These are phyloP conservation scores for Chionomys nivalis DNA, from an alignment of 2,113 vertebrate species.

Conservation along the genomic window DNA sequence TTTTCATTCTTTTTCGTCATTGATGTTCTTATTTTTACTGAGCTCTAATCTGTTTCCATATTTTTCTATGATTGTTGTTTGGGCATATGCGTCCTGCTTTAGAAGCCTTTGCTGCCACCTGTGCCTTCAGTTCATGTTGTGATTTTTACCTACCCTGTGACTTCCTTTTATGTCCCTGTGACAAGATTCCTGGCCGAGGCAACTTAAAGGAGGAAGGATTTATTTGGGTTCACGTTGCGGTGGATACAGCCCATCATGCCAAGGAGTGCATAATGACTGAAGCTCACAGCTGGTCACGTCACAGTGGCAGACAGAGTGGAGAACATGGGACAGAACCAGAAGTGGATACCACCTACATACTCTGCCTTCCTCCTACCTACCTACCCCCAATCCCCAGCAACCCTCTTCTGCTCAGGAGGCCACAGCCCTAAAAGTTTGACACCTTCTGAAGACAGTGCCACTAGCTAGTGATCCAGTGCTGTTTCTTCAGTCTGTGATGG, in stretches of 20 bases:
- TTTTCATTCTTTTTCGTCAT: background rate
- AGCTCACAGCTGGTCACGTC: background rate
- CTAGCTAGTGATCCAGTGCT: background rate
- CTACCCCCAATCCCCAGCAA: background rate
- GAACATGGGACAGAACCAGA: background rate
- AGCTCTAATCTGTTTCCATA: background rate
- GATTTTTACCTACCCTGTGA: background rate
- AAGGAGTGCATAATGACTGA: too few relatives aligned
- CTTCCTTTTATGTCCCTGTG: background rate
- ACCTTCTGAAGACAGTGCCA: background rate
- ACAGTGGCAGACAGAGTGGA: background rate
- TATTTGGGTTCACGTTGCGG: background rate
- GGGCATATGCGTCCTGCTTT: background rate
- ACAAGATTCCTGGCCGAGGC: too few relatives aligned
- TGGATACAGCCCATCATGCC: background rate
- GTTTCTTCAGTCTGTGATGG: background rate
- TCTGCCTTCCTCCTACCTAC: background rate
- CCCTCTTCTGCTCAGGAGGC: background rate
- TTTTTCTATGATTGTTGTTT: background rate
- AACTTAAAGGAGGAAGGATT: background rate
- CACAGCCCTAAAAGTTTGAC: background rate
- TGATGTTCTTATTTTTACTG: background rate
- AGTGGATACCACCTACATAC: too few relatives aligned
- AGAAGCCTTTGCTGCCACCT: background rate
- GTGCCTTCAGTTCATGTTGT: background rate